A percentile compares a stretch with the other conserved stretches of the same genome.
phyloP scores from a whole-genome alignment of 1,140 invertebrate genomes.

The Chymomyza costata region DNA sequence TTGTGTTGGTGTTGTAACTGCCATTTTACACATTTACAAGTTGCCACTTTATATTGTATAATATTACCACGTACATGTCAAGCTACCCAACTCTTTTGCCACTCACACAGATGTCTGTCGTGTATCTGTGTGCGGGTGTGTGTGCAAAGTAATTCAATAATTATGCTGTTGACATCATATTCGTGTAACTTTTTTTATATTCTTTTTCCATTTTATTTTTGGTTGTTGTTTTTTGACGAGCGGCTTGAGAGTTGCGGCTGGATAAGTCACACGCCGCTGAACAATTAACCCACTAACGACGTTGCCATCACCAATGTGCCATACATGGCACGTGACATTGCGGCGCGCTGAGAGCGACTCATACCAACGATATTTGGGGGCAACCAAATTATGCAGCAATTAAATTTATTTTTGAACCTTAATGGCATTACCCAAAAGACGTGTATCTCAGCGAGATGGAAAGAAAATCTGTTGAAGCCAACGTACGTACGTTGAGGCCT shows the following conservation, averaged over 20 bases:
- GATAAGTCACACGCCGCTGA: conserved; percentile 48
- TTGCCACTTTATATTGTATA: conserved; percentile 57
- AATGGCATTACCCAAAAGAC: too few species aligned
- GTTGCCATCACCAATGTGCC: too few species aligned
- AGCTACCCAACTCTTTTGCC: conserved; percentile 25
- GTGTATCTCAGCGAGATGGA: too few species aligned
- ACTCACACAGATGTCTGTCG: conserved; percentile 17
- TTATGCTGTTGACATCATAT: conserved; percentile 68
- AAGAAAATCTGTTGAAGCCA: too few species aligned
- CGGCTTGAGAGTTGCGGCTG: conserved; percentile 17
- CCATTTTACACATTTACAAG: conserved; percentile 54
- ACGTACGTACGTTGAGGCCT: too few species aligned
- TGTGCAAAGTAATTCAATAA: conserved; percentile 61
- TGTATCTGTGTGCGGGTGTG: conserved; percentile 14
- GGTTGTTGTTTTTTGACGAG: conserved; percentile 10
- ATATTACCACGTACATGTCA: conserved; percentile 44
- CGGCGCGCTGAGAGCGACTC: too few species aligned
- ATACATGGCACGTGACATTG: too few species aligned
- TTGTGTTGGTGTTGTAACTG: conserved; percentile 39
- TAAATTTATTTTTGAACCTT: too few species aligned
- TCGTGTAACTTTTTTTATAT: conserved; percentile 52
- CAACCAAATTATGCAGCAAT: too few species aligned
- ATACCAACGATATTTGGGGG: too few species aligned
- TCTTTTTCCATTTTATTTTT: too few species aligned
- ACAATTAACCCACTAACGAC: conserved; percentile 46